Conservation (phyloP, 2,888 invertebrate genomes). For the Drosophila quasianomalipes region DNA sequence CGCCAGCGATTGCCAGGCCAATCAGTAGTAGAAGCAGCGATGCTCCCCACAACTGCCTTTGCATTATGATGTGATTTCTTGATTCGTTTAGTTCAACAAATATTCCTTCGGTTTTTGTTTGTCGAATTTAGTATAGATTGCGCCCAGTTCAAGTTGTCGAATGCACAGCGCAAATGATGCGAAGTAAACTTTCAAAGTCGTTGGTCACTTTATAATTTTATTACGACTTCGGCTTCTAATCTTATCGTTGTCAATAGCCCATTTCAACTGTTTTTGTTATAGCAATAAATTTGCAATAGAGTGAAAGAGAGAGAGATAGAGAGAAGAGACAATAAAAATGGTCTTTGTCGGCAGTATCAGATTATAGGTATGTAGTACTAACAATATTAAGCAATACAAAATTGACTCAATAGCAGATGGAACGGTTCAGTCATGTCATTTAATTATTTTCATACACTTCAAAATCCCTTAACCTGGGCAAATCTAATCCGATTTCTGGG, state of each 20-base stretch:
- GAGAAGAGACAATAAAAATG: not conserved
- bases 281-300: constrained; percentile 41
- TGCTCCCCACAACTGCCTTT: constrained; percentile 5
- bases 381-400: not conserved
- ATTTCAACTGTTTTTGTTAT: constrained; percentile 31
- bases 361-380: not conserved
- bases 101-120: not conserved
- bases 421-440: not conserved
- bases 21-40: constrained; percentile 15
- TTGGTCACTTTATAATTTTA: constrained; percentile 20
- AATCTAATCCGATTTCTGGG: not conserved
- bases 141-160: constrained; percentile 28
- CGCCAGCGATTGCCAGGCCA: constrained; percentile 2
- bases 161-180: constrained; percentile 46
- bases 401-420: not conserved
- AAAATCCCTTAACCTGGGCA: not conserved
- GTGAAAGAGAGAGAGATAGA: not conserved
- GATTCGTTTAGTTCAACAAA: not conserved
- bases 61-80: constrained; percentile 24
- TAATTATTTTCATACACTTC: not conserved
- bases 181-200: constrained; percentile 10
- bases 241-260: constrained; percentile 58
- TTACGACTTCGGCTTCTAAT: constrained; percentile 56
- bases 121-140: constrained; percentile 1
- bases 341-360: constrained; percentile 3